phyloP scores from a whole-genome alignment of 2,113 vertebrate species.

The Corydoras maculifer region DNA sequence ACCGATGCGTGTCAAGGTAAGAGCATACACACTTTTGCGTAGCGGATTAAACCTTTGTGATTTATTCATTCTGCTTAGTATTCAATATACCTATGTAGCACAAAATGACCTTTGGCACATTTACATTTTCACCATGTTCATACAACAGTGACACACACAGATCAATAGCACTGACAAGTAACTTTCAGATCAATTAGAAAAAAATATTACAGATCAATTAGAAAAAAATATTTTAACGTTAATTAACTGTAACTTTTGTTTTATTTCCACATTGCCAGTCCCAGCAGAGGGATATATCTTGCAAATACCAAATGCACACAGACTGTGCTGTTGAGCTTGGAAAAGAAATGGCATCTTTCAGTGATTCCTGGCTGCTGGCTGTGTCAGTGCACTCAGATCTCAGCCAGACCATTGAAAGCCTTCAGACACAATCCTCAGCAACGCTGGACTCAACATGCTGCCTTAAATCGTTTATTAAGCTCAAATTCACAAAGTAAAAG shows the following conservation, averaged over 20 bases:
- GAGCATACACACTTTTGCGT: neutral
- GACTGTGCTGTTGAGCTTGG: constrained; percentile 3
- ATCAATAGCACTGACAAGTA: no score
- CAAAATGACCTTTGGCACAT: constrained; percentile 34
- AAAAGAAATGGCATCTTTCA: constrained; percentile 3
- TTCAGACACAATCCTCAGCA: no score
- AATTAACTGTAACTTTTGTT: constrained; percentile 1
- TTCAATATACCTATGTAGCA: neutral
- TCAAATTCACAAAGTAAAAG: constrained; percentile 43
- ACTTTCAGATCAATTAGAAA: constrained; percentile 21
- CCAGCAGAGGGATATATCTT: constrained; percentile 15
- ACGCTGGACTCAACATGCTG: constrained; percentile 5
- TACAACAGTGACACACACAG: no score
- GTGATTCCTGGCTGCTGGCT: neutral
- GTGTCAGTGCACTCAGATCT: constrained; percentile 4
- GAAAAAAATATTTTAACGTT: neutral
- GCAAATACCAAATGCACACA: constrained; percentile 2
- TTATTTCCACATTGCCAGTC: constrained; percentile 28
- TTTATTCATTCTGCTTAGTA: neutral
- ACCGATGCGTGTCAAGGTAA: constrained; percentile 52
- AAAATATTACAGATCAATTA: constrained; percentile 44
- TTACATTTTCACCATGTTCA: neutral
- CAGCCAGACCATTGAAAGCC: no score
- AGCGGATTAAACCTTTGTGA: neutral
- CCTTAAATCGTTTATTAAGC: constrained; percentile 42